phyloP scores from a whole-genome alignment of 2,797 vertebrate genomes.

The Anomalospiza imberbis region DNA sequence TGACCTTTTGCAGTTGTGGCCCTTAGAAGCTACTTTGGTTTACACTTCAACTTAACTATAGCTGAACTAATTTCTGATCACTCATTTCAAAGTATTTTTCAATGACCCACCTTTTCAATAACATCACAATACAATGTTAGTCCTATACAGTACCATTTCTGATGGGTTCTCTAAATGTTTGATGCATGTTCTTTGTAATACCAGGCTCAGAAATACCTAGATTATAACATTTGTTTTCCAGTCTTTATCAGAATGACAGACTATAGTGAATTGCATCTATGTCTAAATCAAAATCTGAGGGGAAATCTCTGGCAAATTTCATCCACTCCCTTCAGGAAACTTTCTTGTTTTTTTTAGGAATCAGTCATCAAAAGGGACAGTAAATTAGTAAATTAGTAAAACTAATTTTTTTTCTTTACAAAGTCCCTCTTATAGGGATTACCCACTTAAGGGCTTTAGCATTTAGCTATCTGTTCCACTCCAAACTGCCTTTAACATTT shows the following conservation, averaged over 20 bases:
- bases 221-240: not conserved
- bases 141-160: not conserved
- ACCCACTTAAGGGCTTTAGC: not conserved
- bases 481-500: not conserved
- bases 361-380: not conserved
- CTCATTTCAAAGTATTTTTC: not conserved
- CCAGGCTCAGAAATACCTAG: not conserved
- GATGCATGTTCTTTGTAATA: not conserved
- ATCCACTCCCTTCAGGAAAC: not conserved
- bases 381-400: not conserved
- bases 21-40: not conserved
- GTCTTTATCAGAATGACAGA: not conserved
- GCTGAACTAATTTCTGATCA: not conserved
- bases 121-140: not conserved
- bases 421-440: not conserved
- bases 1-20: not conserved
- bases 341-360: not conserved
- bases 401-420: not conserved
- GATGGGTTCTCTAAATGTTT: not conserved
- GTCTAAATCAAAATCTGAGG: not conserved
- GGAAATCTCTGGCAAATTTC: not conserved
- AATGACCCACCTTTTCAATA: not conserved
- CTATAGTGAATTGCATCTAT: not conserved
- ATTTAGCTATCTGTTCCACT: not conserved
- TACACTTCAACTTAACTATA: not conserved